Conservation (phyloP, 2,888 invertebrate species). For the Cataglyphis albicans region DNA sequence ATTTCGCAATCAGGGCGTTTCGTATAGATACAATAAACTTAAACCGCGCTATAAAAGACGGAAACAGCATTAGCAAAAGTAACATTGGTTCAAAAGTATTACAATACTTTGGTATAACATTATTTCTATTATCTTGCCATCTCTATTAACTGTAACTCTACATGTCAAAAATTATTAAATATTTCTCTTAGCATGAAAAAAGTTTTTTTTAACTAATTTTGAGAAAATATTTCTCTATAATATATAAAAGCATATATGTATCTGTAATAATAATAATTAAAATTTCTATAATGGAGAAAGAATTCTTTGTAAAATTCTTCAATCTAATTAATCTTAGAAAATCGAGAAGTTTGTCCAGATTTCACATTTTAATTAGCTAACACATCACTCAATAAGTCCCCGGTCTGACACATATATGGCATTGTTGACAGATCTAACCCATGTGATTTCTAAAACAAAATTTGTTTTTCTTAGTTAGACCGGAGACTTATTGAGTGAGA, state of each 20-base stretch:
- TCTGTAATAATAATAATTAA: background rate
- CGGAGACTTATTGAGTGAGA: too few relatives aligned
- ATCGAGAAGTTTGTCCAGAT: background rate
- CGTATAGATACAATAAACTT: slow-evolving; percentile 30
- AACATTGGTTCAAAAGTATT: slow-evolving; percentile 23
- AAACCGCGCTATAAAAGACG: slow-evolving; percentile 36
- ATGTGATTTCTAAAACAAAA: too few relatives aligned
- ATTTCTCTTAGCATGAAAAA: background rate
- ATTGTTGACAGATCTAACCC: too few relatives aligned
- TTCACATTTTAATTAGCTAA: background rate
- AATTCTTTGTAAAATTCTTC: background rate
- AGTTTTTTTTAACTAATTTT: background rate
- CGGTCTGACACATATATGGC: too few relatives aligned
- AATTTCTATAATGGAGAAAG: background rate
- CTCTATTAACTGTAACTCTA: slow-evolving; percentile 2
- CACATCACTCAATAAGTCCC: too few relatives aligned
- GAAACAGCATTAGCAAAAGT: slow-evolving; percentile 7
- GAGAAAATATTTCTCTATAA: background rate
- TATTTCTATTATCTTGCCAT: background rate
- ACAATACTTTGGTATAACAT: background rate
- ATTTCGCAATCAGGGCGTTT: slow-evolving; percentile 38
- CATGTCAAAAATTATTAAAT: background rate
- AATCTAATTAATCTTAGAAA: slow-evolving; percentile 18
- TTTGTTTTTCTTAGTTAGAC: too few relatives aligned
- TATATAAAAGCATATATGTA: background rate